These are phyloP conservation scores for Pyrocoelia pectoralis DNA, from an alignment of 2,888 invertebrate genomes.

Conservation along the genomic window DNA sequence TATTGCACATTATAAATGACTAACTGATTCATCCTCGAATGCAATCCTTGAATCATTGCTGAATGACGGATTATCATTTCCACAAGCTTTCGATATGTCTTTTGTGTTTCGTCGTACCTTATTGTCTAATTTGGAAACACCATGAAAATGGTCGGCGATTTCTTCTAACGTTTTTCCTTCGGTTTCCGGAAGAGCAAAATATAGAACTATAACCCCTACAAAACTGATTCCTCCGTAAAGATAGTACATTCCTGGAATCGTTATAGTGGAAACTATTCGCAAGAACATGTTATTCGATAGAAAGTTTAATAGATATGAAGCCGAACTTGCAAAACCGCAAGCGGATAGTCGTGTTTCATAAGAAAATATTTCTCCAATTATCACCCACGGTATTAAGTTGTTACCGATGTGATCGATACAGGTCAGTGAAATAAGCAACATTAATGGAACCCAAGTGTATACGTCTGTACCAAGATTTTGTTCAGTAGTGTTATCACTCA, in stretches of 20 bases:
- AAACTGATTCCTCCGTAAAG: constrained; percentile 72
- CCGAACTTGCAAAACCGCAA: constrained; percentile 75
- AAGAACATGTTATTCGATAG: constrained; percentile 78
- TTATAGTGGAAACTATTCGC: constrained; percentile 68
- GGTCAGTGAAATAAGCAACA: constrained; percentile 71
- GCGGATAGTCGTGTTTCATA: constrained; percentile 74
- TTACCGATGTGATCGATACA: constrained; percentile 75
- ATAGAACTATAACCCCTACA: constrained; percentile 69
- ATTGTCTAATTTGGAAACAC: constrained; percentile 63
- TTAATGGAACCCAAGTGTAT: constrained; percentile 71
- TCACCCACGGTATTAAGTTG: constrained; percentile 78
- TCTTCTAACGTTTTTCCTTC: constrained; percentile 78
- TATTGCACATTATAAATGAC: too few relatives aligned
- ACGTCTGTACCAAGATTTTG: not conserved
- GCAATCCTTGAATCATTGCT: too few relatives aligned
- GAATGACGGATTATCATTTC: not conserved
- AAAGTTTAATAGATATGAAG: constrained; percentile 80
- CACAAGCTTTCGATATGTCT: not conserved
- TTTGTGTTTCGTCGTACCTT: constrained; percentile 31
- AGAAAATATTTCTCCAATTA: constrained; percentile 80
- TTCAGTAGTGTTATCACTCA: not conserved
- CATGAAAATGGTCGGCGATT: constrained; percentile 75
- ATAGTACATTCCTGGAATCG: constrained; percentile 76
- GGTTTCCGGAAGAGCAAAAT: constrained; percentile 80
- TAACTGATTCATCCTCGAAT: too few relatives aligned